These are phyloP conservation scores for Protobothrops mucrosquamatus DNA, from an alignment of 2,113 vertebrate genomes.

Conservation along the genomic window DNA sequence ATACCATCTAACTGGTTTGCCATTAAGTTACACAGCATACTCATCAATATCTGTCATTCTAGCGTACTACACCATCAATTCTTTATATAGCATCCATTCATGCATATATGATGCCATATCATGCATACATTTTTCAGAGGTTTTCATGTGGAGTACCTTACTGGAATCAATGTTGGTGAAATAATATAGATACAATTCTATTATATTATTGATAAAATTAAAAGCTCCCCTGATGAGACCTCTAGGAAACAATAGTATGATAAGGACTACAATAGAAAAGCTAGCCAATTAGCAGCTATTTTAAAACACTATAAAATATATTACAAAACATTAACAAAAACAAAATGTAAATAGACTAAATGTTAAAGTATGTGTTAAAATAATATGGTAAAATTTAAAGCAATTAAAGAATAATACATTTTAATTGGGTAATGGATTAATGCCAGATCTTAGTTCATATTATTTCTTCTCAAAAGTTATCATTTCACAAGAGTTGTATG, in stretches of 20 bases:
- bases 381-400: not conserved
- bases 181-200: not conserved
- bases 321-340: not conserved
- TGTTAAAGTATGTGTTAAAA: not conserved
- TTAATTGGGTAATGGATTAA: not conserved
- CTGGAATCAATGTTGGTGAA: not conserved
- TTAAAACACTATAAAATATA: not conserved
- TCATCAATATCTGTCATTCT: not conserved
- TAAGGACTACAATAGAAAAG: slow-evolving; percentile 11
- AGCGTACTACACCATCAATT: not conserved
- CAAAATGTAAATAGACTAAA: not conserved
- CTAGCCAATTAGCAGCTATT: not conserved
- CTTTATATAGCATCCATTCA: too few relatives aligned
- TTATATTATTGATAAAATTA: slow-evolving; percentile 10
- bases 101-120: not conserved
- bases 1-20: not conserved
- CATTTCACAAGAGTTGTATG: not conserved
- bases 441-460: not conserved
- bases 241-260: not conserved
- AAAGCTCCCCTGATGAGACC: not conserved
- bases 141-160: not conserved
- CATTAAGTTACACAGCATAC: not conserved
- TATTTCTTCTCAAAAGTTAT: not conserved
- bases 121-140: not conserved
- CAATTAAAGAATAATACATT: not conserved